These are phyloP conservation scores for Xanthia togata DNA, from an alignment of 2,888 invertebrate genomes.

Conservation along the genomic window DNA sequence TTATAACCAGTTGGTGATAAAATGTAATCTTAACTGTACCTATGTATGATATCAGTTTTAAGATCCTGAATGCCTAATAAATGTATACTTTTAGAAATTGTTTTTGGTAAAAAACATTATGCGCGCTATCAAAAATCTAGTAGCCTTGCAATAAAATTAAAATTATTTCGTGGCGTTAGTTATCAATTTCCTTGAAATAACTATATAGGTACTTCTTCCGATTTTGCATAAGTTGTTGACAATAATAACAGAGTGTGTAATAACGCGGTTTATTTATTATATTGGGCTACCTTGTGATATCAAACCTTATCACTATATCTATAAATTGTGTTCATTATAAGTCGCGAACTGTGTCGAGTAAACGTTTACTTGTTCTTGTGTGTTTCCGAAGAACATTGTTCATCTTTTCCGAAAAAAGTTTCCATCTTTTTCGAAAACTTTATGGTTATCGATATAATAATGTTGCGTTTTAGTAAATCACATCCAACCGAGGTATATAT, in stretches of 20 bases:
- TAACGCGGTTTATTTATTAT: constrained; percentile 70
- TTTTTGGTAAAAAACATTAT: background rate
- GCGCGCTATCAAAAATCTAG: background rate
- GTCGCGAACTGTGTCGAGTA: constrained; percentile 77
- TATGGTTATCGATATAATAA: constrained; percentile 60
- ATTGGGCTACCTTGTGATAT: constrained; percentile 84
- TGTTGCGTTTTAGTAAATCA: constrained; percentile 80
- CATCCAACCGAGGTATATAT: constrained; percentile 81
- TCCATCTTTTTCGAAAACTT: constrained; percentile 23
- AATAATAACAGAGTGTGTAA: constrained; percentile 31
- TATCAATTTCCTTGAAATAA: constrained; percentile 35
- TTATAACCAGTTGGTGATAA: constrained; percentile 10
- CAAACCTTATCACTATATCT: constrained; percentile 86
- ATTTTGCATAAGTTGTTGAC: constrained; percentile 50
- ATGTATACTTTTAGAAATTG: background rate
- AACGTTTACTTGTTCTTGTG: constrained; percentile 78
- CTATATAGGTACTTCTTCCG: constrained; percentile 25
- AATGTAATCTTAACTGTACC: constrained; percentile 32
- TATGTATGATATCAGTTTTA: constrained; percentile 29
- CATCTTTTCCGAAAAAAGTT: too few relatives aligned
- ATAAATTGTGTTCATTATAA: constrained; percentile 84
- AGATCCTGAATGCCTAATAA: constrained; percentile 9
- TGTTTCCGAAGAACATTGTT: constrained; percentile 60
- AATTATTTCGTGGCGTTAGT: background rate
- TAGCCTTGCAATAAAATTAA: background rate